A percentile compares a stretch with the other conserved stretches of the same genome.
These are phyloP conservation scores for Megatriorchis doriae DNA, from an alignment of 2,113 vertebrate genomes.

Conservation along the genomic window DNA sequence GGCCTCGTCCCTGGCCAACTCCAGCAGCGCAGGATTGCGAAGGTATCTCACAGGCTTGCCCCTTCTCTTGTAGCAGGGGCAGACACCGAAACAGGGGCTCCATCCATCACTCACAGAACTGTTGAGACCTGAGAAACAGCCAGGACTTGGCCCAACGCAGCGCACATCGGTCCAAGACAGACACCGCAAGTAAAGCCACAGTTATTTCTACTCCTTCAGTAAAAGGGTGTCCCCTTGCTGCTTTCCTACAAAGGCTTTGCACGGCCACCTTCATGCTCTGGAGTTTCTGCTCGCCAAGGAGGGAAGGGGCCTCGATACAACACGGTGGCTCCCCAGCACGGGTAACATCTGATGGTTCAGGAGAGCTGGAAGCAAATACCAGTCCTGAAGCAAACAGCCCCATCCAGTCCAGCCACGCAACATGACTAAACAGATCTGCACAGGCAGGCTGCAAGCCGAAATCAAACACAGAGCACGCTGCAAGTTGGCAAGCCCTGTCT, in stretches of 20 bases:
- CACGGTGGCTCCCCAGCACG: accelerated
- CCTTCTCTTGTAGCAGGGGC: not conserved
- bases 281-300: not conserved
- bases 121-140: not conserved
- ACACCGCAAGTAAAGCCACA: accelerated
- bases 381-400: not conserved
- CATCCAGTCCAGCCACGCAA: not conserved
- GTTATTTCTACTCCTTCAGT: not conserved
- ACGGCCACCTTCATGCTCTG: not conserved
- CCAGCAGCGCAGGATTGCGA: not conserved
- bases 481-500: not conserved
- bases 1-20: not conserved
- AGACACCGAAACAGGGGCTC: not conserved
- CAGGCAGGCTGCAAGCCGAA: not conserved
- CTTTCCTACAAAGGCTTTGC: not conserved
- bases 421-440: slow-evolving; percentile 26
- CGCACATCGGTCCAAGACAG: not conserved
- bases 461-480: not conserved
- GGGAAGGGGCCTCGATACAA: not conserved
- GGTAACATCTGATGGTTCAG: not conserved
- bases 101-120: not conserved
- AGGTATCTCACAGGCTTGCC: not conserved
- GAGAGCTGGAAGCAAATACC: not conserved
- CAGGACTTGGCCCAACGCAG: not conserved
- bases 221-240: not conserved